Evolutionary conservation across 2,113 vertebrate species (phyloP), one percentile per base, ranked within the genome.

Genomic region (Bucco capensis): DNA sequence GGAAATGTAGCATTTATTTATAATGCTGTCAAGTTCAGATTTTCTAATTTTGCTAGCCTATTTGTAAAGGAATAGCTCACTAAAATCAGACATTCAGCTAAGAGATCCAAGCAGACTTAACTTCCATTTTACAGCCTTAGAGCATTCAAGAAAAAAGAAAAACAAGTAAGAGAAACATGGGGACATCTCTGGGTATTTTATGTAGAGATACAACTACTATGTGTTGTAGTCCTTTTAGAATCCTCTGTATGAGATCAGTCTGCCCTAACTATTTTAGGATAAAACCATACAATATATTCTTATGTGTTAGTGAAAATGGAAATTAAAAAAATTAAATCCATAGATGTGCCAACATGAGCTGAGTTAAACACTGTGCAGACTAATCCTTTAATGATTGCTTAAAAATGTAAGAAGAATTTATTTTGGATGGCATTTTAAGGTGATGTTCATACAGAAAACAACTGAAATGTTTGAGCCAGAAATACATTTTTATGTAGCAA

Each of bases 1-100:
- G 76, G 50, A 80, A 89, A 93, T 49, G 19, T 65, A 72, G 25
- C 31, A 25, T 92, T 92, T 95, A 61, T 87, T 91, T 95, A 61
- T 86, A 89, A 77, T 53, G 47, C 56, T 93, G 79, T 89, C 88
- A 83, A 56, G 61, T 84, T 84, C 53, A n/a, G 25, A 44, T 80
- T 83, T 91, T 56, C 51, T 80, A 76, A 84, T 93, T 93, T 90
- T 78, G 19, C 44, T 78, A 28, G 53, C 37, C 65, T 93, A 2
- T 72, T 86, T 74, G 28, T 47, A 71, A 49, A 64, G n/a, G 57
- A 89, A 40, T n/a, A 74, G 15, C 12, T 83, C 23, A 28, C 61
- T 88, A 83, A 82, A 86, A 74, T 89, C 61, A 83, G 78, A 82
- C 66, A 19, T 86, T 79, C 33, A 44, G 30, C 56, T 82, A 74